phyloP scores from a whole-genome alignment of 2,797 vertebrate genomes.

The Myotis planiceps region DNA sequence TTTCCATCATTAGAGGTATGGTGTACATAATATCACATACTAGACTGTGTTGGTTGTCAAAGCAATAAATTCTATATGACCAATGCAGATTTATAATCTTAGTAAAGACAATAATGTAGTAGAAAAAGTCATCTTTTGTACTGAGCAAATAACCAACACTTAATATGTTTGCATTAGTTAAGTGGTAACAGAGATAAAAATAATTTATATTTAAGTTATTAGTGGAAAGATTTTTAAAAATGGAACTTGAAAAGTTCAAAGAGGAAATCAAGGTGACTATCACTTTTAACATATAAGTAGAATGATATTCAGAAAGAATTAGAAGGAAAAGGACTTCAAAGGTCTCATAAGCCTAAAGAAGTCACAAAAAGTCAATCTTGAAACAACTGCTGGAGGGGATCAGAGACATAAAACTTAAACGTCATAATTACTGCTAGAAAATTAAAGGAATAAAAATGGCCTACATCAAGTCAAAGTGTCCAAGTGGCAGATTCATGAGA shows the following conservation, averaged over 20 bases:
- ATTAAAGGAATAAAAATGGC: conserved; percentile 71
- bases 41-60: not conserved
- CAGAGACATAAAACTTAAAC: conserved; percentile 74
- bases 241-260: conserved; percentile 64
- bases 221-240: conserved; percentile 25
- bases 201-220: conserved; percentile 7
- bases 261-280: conserved; percentile 67
- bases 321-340: conserved; percentile 74
- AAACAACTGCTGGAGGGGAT: conserved; percentile 71
- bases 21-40: not conserved
- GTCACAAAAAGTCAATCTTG: conserved; percentile 68
- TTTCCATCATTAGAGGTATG: not conserved
- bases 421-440: conserved; percentile 65
- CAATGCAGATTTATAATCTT: not conserved
- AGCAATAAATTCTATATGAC: not conserved
- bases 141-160: not conserved
- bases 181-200: not conserved
- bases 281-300: conserved; percentile 67
- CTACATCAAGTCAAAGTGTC: conserved; percentile 52
- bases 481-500: conserved; percentile 52
- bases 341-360: conserved; percentile 76
- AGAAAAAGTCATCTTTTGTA: not conserved
- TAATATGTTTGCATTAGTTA: not conserved
- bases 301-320: conserved; percentile 71
- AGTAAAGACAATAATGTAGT: not conserved